Evolutionary conservation across 2,888 invertebrate genomes (phyloP), one percentile per base, ranked within the genome.

Genomic region (Amblyjoppa fuscipennis): DNA sequence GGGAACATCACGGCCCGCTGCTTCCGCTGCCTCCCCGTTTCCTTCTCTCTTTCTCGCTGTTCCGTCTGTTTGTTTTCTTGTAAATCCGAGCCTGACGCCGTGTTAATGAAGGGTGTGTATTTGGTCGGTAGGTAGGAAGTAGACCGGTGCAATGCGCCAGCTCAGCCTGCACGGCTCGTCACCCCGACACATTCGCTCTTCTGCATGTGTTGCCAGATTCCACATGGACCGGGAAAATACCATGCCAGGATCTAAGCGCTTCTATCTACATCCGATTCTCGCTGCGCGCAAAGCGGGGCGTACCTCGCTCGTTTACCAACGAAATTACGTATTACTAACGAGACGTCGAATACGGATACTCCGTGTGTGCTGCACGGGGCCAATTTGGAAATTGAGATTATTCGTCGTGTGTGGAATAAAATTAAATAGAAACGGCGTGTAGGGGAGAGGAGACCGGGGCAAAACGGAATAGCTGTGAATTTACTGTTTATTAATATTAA

Each of bases 21-120:
- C 77, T 73, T 31, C 73, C 53, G 38, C 68, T 56, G 59, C 64
- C 82, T 61, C 31, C 61, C 34, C 31, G 45, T 73, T 64, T 41
- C 69, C 56, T 25, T 81, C 71, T 34, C 34, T 69, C 56, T 49
- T 25, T 75, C 74, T 59, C 68, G 81, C 64, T 53, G 41, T 38
- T 88, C 87, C 88, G 86, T 88, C 87, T 89, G 88, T 90, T 91
- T 89, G 89, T 90, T 89, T 88, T 87, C 88, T 86, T 89, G 89
- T 87, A 88, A 89, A 90, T 89, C 88, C 88, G 76, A 77, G 88
- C 88, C 90, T 89, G 91, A 90, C 89, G 89, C 88, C 88, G 88
- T 89, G 90, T 91, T 92, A 92, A 92, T 92, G 91, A 92, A 92
- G 90, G 90, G 87, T 88, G 89, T 91, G 89, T 91, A 91, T 92